Evolutionary conservation across 1,140 invertebrate species (phyloP), one percentile per base, ranked within the genome.

Genomic region (Chironomus tepperi): DNA sequence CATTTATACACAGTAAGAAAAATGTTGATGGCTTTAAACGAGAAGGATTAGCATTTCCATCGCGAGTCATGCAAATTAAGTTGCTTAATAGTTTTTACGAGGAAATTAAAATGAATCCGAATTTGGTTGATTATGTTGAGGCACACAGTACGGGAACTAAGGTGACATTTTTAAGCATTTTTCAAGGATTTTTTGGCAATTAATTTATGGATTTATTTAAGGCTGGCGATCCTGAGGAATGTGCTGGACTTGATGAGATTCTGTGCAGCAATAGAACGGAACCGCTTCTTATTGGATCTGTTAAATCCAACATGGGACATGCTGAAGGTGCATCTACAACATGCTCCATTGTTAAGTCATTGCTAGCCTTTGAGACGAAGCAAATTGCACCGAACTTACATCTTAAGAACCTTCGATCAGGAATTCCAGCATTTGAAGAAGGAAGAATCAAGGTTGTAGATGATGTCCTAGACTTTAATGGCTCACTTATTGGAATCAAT

Each of bases 261-360:
- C 84, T 82, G 73, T 83, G 81, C 57, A 82, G 78, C 19, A 81
- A 84, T 18, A 80, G 88, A 64, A 77, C 79, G 15, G 5, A 8
- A n/a, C 47, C 47, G 5, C n/a, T 57, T 5, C 47, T 57, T 15
- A 9, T 57, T 15, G 91, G 91, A 2, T 90, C 90, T 8, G 87
- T 90, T 0, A 92, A 90, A 77, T 89, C 88, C 2, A 92, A 92
- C 80, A 88, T 91, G 85, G 90, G 90, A 0, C 90, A 91, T 77
- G 82, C 86, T 9, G 90, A 90, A 79, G 86, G 87, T 43, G 86
- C 88, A 9, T 88, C 88, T 77, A 86, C 87, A 74, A 77, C 88
- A 6, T 83, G 86, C 73, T 82, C 86, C 70, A 76, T 90, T 34
- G 85, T 85, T 12, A 90, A 90, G 79, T 84, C 86, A 0, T 75